phyloP scores from a whole-genome alignment of 1,140 invertebrate genomes.

The Helicoverpa armigera region DNA sequence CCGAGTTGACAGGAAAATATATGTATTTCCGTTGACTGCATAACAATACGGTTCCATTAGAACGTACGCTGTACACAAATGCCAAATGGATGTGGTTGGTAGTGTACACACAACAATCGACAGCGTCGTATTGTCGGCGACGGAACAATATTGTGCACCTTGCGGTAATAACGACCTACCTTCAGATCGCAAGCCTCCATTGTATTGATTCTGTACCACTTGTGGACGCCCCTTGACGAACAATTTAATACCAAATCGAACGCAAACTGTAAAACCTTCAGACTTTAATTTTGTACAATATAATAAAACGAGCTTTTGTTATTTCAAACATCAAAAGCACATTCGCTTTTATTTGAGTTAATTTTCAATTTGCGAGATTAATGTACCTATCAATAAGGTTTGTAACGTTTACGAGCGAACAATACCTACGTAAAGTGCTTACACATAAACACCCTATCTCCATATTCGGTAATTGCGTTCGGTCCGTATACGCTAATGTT shows the following conservation, averaged over 20 bases:
- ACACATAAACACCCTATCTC: slow-evolving; percentile 27
- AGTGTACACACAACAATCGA: slow-evolving; percentile 2
- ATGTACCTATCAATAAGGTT: slow-evolving; percentile 10
- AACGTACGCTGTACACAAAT: slow-evolving; percentile 4
- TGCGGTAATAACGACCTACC: slow-evolving; percentile 37
- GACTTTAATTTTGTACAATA: not conserved
- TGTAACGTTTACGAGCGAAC: slow-evolving; percentile 7
- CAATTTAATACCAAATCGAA: slow-evolving; percentile 16
- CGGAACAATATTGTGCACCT: slow-evolving; percentile 42
- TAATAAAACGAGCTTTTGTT: slow-evolving; percentile 2
- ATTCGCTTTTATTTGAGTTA: slow-evolving; percentile 6
- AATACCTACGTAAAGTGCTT: not conserved
- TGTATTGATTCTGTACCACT: slow-evolving; percentile 35
- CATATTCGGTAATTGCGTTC: slow-evolving; percentile 11
- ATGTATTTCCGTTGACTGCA: slow-evolving; percentile 29
- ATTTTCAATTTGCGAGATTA: slow-evolving; percentile 17
- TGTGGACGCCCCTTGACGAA: slow-evolving; percentile 7
- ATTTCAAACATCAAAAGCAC: slow-evolving; percentile 11
- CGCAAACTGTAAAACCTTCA: slow-evolving; percentile 1
- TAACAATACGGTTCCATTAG: slow-evolving; percentile 38
- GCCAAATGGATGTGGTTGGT: slow-evolving; percentile 35
- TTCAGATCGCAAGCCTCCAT: slow-evolving; percentile 27
- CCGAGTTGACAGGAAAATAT: slow-evolving; percentile 20
- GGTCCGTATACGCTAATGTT: slow-evolving; percentile 15
- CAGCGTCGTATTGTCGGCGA: not conserved